phyloP scores from a whole-genome alignment of 2,797 vertebrate genomes.

The Gallinago nigripennis region DNA sequence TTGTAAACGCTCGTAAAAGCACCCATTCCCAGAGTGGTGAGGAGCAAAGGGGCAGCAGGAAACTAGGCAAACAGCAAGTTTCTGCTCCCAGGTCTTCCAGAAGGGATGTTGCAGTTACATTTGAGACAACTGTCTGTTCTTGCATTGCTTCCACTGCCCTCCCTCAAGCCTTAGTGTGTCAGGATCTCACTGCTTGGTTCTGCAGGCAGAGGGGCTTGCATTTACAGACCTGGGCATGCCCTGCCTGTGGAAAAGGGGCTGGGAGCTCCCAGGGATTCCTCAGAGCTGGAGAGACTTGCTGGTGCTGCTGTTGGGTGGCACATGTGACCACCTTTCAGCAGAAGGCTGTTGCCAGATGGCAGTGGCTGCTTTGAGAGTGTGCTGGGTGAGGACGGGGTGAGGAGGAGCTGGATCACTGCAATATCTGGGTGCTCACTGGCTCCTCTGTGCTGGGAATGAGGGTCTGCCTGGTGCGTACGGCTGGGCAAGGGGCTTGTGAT shows the following conservation, averaged over 20 bases:
- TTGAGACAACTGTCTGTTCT: background rate
- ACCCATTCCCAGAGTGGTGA: background rate
- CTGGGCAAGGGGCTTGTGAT: background rate
- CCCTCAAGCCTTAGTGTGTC: fast-evolving
- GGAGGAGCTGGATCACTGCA: fast-evolving
- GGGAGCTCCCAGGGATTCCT: background rate
- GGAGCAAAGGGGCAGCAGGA: background rate
- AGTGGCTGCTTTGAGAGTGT: background rate
- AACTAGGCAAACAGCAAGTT: background rate
- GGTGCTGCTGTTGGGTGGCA: background rate
- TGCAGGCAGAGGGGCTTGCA: background rate
- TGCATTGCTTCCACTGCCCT: background rate
- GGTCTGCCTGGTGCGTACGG: background rate
- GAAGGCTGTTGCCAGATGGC: background rate
- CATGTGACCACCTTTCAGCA: background rate
- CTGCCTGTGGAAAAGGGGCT: background rate
- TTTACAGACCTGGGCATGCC: background rate
- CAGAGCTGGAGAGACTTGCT: fast-evolving
- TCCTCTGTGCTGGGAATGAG: background rate
- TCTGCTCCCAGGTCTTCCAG: background rate
- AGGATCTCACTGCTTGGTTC: background rate
- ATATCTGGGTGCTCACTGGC: background rate
- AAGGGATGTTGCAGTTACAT: background rate
- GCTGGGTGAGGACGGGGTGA: background rate
- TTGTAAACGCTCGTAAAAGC: background rate